Conservation (phyloP, 2,113 vertebrate genomes). For the Antigone vipio region DNA sequence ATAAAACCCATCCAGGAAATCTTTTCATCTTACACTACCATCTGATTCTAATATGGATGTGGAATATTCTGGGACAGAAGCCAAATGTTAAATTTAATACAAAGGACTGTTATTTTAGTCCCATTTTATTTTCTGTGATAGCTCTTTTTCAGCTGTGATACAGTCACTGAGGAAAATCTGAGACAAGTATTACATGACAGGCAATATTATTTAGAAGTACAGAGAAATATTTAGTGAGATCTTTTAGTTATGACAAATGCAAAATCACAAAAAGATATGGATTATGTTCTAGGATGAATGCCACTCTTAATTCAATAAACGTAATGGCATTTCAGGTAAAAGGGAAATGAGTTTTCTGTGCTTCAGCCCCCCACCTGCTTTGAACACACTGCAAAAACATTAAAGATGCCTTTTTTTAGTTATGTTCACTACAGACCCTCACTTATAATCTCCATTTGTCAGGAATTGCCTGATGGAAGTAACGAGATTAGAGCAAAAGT, state of each 20-base stretch:
- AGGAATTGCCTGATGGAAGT: background rate
- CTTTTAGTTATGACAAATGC: background rate
- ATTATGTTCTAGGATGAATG: background rate
- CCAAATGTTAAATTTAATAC: conserved; percentile 52
- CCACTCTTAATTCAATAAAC: background rate
- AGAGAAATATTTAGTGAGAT: background rate
- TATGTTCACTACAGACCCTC: background rate
- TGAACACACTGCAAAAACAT: background rate
- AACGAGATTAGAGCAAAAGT: background rate
- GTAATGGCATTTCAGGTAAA: conserved; percentile 13
- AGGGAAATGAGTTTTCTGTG: background rate
- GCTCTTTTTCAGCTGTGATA: conserved; percentile 25
- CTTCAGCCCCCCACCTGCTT: background rate
- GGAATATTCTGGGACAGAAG: conserved; percentile 42
- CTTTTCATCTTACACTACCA: conserved; percentile 41
- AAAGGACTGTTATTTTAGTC: conserved; percentile 41
- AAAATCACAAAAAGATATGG: background rate
- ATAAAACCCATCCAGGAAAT: conserved; percentile 53
- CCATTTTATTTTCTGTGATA: conserved; percentile 35
- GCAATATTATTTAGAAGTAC: background rate
- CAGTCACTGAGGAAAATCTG: background rate
- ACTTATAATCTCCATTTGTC: background rate
- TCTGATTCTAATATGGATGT: conserved; percentile 46
- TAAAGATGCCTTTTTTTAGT: background rate
- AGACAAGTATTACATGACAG: background rate